These are phyloP conservation scores for Nomada fabriciana DNA, from an alignment of 2,888 invertebrate species.

Conservation along the genomic window DNA sequence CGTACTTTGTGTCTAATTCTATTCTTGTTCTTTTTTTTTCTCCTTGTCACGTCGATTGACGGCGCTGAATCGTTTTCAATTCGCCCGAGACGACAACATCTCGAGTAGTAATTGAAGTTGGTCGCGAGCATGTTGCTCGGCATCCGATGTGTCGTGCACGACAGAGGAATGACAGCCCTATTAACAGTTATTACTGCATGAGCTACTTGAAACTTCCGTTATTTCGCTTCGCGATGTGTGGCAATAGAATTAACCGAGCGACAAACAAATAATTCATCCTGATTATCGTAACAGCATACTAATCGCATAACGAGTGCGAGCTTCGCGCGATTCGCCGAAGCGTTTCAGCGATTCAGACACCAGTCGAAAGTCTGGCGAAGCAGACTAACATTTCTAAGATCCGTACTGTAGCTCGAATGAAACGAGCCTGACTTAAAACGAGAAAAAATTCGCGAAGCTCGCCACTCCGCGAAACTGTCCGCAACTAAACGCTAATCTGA, in stretches of 20 bases:
- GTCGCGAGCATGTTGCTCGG: constrained; percentile 36
- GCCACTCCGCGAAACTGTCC: constrained; percentile 47
- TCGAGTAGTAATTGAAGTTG: constrained; percentile 15
- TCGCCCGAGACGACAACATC: background rate
- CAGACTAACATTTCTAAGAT: background rate
- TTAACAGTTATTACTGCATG: constrained; percentile 67
- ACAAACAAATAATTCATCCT: constrained; percentile 43
- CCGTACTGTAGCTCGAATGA: background rate
- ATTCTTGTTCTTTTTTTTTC: background rate
- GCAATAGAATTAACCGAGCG: constrained; percentile 35
- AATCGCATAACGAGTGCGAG: constrained; percentile 59
- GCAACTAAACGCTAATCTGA: constrained; percentile 70
- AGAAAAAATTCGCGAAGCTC: constrained; percentile 43
- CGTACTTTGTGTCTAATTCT: background rate
- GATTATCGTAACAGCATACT: constrained; percentile 62
- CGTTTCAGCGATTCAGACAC: background rate
- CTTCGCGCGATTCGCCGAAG: constrained; percentile 34
- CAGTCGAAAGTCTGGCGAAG: background rate
- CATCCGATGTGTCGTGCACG: constrained; percentile 30
- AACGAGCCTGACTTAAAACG: background rate
- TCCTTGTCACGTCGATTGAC: background rate
- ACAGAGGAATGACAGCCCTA: constrained; percentile 45
- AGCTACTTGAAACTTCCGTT: constrained; percentile 45
- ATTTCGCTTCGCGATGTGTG: constrained; percentile 55
- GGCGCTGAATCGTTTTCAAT: background rate